Evolutionary conservation across 2,888 invertebrate species (phyloP).

Genomic region (Arctia plantaginis): DNA sequence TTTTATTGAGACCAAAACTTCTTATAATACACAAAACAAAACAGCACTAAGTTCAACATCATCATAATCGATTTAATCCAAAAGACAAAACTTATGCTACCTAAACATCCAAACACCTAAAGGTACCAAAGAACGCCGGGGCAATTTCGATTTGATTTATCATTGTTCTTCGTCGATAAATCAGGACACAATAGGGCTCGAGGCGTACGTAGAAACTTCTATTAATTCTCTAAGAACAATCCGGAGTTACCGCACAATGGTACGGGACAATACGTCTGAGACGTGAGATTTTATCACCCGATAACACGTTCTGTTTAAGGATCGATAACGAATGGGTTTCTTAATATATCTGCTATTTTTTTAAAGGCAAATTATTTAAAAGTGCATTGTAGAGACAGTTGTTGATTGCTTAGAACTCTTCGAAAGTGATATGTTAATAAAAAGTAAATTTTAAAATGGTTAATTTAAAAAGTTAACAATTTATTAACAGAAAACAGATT

Average conservation of each 20-base stretch:
- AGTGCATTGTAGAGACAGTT: background rate
- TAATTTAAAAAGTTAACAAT: too few relatives aligned
- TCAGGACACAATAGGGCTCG: conserved; percentile 81
- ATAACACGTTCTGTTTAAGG: conserved; percentile 51
- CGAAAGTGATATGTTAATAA: too few relatives aligned
- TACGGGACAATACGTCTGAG: conserved; percentile 78
- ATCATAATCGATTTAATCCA: conserved; percentile 20
- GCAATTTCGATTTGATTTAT: conserved; percentile 85
- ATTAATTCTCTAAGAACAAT: conserved; percentile 85
- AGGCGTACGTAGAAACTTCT: conserved; percentile 77
- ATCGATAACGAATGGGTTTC: conserved; percentile 46
- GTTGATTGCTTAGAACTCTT: background rate
- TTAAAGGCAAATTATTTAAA: conserved; percentile 10
- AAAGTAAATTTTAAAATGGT: too few relatives aligned
- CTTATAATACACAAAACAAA: background rate
- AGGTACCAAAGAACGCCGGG: conserved; percentile 66
- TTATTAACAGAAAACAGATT: too few relatives aligned
- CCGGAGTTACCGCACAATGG: conserved; percentile 77
- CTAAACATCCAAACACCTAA: conserved; percentile 30
- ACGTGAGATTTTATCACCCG: conserved; percentile 78
- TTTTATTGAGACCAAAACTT: background rate
- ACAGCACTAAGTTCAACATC: conserved; percentile 11
- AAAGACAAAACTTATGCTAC: conserved; percentile 23
- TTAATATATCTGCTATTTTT: conserved; percentile 21
- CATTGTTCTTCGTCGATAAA: conserved; percentile 85